Evolutionary conservation across 2,113 vertebrate species (phyloP).

Genomic region (Peucedramus taeniatus): DNA sequence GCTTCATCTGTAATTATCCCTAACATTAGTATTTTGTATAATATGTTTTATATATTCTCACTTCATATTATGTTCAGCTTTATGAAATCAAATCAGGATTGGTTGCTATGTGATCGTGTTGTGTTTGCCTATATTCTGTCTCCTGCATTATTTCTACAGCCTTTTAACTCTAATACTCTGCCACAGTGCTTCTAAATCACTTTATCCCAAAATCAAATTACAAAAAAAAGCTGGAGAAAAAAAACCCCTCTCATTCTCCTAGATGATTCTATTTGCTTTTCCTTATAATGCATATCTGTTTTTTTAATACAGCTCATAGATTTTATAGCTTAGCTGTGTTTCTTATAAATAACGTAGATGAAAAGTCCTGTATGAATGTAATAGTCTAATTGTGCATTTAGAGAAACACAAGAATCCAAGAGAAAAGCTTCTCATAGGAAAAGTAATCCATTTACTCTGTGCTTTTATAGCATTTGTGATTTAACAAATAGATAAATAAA

Average conservation of each 20-base stretch:
- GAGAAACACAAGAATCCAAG: not conserved
- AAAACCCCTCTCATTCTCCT: not conserved
- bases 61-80: not conserved
- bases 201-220: constrained; percentile 43
- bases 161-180: constrained; percentile 9
- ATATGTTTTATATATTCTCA: not conserved
- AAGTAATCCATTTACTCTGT: not conserved
- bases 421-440: not conserved
- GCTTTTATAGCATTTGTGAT: not conserved
- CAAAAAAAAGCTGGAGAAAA: not conserved
- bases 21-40: not conserved
- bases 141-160: not conserved
- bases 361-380: not conserved
- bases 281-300: not conserved
- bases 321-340: not conserved
- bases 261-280: not conserved
- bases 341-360: not conserved
- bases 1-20: not conserved
- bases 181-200: constrained; percentile 14
- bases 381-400: not conserved
- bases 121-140: not conserved
- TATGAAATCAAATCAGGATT: constrained; percentile 13
- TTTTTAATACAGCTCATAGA: not conserved
- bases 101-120: not conserved
- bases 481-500: not conserved